These are phyloP conservation scores for Tupaia tana DNA, from an alignment of 2,113 vertebrate genomes.

Conservation along the genomic window DNA sequence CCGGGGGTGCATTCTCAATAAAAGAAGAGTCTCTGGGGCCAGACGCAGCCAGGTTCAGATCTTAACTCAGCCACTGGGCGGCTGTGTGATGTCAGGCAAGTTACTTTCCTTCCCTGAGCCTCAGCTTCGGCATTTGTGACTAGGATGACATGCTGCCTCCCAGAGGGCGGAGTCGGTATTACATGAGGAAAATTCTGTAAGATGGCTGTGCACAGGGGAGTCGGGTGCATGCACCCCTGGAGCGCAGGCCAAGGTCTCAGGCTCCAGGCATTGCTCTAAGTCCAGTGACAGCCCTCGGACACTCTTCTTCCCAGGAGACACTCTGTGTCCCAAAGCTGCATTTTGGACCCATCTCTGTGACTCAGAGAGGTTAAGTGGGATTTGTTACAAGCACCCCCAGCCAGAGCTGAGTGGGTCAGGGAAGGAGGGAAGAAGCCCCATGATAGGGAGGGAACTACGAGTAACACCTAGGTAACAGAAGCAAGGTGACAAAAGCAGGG, in stretches of 20 bases:
- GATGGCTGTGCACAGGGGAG: fast-evolving
- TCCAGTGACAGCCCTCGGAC: not conserved
- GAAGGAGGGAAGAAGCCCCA: not conserved
- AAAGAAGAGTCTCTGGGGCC: not conserved
- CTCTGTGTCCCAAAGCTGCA: too few relatives aligned
- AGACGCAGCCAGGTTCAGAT: not conserved
- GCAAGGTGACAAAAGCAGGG: not conserved
- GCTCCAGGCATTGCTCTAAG: not conserved
- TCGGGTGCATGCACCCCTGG: not conserved
- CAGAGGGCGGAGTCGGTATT: too few relatives aligned
- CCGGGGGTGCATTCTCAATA: not conserved
- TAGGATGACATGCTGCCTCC: not conserved
- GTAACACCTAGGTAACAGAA: not conserved
- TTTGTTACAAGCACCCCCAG: not conserved
- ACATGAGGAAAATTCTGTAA: not conserved
- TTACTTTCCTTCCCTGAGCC: not conserved
- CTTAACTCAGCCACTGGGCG: not conserved
- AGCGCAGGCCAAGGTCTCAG: not conserved
- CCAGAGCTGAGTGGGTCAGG: not conserved
- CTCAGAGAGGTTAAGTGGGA: constrained; percentile 12
- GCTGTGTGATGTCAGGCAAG: not conserved
- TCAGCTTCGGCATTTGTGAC: not conserved
- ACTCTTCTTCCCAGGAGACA: fast-evolving
- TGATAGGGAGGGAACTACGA: too few relatives aligned
- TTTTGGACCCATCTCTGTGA: not conserved